Evolutionary conservation across 2,797 vertebrate genomes (phyloP).

Genomic region (Crax fasciolata): DNA sequence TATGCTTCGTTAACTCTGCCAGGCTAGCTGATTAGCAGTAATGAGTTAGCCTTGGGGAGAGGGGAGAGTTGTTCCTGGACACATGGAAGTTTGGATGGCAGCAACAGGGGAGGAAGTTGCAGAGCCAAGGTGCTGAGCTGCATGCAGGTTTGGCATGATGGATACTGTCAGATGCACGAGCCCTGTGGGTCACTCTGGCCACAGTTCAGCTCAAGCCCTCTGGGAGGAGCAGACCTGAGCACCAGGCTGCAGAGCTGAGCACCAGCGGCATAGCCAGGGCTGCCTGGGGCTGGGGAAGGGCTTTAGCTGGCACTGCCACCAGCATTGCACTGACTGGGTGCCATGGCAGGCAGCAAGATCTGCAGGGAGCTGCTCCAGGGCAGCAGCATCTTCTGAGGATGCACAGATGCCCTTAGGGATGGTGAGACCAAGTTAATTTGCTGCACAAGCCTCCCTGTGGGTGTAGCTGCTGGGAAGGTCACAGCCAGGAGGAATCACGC

Average conservation of each 20-base stretch:
- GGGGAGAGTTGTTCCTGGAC: neutral
- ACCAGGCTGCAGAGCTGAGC: neutral
- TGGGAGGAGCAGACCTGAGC: neutral
- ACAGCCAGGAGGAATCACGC: neutral
- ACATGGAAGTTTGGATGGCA: neutral
- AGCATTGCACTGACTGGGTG: neutral
- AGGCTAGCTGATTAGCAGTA: slow-evolving; percentile 21
- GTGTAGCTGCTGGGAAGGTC: neutral
- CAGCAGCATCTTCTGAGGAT: neutral
- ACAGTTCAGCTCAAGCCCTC: neutral
- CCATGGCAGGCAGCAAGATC: accelerated
- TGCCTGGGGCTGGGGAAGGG: neutral
- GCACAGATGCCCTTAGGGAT: neutral
- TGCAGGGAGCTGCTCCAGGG: neutral
- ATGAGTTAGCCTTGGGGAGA: neutral
- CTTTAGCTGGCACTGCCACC: neutral
- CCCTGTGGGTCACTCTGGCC: neutral
- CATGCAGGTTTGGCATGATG: neutral
- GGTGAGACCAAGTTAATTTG: accelerated
- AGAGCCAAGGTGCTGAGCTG: neutral
- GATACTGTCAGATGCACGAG: neutral
- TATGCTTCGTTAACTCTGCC: neutral
- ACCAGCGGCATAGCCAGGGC: neutral
- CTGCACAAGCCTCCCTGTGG: neutral
- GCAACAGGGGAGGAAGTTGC: neutral